phyloP scores from a whole-genome alignment of 2,113 vertebrate genomes.

The Hemiprocne comata region DNA sequence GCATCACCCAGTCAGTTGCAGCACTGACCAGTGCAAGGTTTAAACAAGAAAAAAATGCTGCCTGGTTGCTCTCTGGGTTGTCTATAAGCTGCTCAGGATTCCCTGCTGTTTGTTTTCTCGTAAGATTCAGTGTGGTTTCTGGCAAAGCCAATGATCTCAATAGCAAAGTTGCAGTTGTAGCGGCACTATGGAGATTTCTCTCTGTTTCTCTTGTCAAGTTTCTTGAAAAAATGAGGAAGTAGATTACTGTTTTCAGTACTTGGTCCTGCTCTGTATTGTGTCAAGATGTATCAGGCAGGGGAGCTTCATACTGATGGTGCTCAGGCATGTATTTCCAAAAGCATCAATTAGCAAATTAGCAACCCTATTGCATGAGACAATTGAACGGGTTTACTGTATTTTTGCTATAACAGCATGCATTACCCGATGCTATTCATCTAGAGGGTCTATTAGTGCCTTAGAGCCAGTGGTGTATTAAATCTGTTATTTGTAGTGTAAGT shows the following conservation, averaged over 20 bases:
- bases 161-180: background rate
- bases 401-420: background rate
- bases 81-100: slow-evolving; percentile 15
- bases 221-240: background rate
- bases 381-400: background rate
- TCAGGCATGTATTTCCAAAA: slow-evolving; percentile 16
- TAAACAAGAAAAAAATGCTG: slow-evolving; percentile 10
- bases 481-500: background rate
- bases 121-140: background rate
- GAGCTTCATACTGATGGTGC: background rate
- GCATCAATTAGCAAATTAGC: slow-evolving; percentile 1
- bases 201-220: background rate
- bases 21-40: background rate
- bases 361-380: background rate
- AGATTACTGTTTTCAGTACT: background rate
- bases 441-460: background rate
- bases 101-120: slow-evolving; percentile 41
- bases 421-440: background rate
- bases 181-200: background rate
- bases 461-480: no score
- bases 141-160: slow-evolving; percentile 8
- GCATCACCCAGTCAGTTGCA: slow-evolving; percentile 24
- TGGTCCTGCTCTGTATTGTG: background rate
- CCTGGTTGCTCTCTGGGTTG: background rate
- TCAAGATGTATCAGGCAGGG: background rate